Base-by-base conservation (phyloP, 2,113 vertebrate species). In the Paralichthys olivaceus region DNA sequence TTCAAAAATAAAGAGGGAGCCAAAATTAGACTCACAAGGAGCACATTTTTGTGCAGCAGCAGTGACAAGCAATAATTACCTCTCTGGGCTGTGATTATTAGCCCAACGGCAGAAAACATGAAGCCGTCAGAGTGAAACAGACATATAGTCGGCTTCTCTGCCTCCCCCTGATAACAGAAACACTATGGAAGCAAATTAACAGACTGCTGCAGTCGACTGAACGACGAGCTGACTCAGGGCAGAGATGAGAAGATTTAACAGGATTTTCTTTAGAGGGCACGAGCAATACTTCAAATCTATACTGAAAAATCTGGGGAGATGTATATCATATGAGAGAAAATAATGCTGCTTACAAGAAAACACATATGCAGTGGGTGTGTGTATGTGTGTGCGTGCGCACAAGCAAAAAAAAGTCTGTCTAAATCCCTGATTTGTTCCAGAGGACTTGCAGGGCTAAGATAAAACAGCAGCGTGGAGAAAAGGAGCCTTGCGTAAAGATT, bases 381-480 rank as follows among this genome's bases (percentile, higher is more conserved):
- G 32, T 61, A 28, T 68, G 72, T n/a, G 56, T 64, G 28, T 63
- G 84, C 51, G 54, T 49, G 23, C 22, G 62, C 13, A 49, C 17
- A 61, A 34, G 74, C 17, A 45, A 28, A 63, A 67, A n/a, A 85
- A 78, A 70, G 77, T 79, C 79, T 78, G 61, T 58, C n/a, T 70
- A 88, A 89, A 84, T 90, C 89, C 81, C 72, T 29, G 86, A 91
- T 93, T 90, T 66, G 86, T 92, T 93, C 84, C 86, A 89, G 90
- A 69, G 74, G 84, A 80, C 77, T 81, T 63, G 78, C 37, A 34
- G 69, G 57, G 53, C 45, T 72, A 47, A 87, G 78, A 84, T 80
- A 82, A 83, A 90, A 84, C 79, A 76, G 80, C 73, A 23, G 34
- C 26, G 61, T 37, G 37, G 72, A 78, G 59, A 68, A 81, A 84